Evolutionary conservation across 1,140 invertebrate genomes (phyloP), one percentile per base, ranked within the genome.

Genomic region (Drosophila parabipectinata): DNA sequence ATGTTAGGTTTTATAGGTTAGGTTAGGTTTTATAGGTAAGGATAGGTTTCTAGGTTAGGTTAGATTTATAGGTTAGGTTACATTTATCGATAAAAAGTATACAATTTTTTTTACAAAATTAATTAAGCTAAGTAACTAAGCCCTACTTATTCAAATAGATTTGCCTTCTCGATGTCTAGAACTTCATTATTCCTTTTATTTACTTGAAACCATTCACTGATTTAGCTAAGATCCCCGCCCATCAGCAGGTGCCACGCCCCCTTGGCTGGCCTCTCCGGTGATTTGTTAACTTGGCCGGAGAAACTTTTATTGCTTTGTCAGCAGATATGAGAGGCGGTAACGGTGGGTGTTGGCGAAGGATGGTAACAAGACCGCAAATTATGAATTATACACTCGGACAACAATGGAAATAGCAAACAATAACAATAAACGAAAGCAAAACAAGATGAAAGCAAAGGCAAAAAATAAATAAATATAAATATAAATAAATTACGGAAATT

Each of bases 271-370:
- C 69, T 53, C 44, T 58, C 44, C 58, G 61, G 76, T 81, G 81
- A 85, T 81, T 85, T 85, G 81, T 85, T 77, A 77, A 81, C 81
- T 84, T 85, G 68, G 73, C 60, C 39, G 55, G 60, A 72, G 57
- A 80, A 84, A 85, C 81, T 85, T 85, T 85, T 85, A 85, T 85
- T 85, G 82, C 82, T 68, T 75, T 73, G 69, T 58, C 62, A 78
- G 54, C 71, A 28, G 58, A 69, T 79, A 62, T 44, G 73, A 56
- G 55, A 52, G 64, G 53, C 41, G 58, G 47, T 58, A 51, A 56
- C 26, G 41, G 78, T n/a, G 4, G 41, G 15, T 4, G 32, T 8
- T 3, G 32, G 32, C 6, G 26, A 8, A 9, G 32, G 34, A 10
- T n/a, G 34, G 10, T 28, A 72, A 59, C 44, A 50, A 60, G 48